Evolutionary conservation across 2,797 vertebrate species (phyloP), one percentile per base, ranked within the genome.

Genomic region (Arctocebus calabarensis): DNA sequence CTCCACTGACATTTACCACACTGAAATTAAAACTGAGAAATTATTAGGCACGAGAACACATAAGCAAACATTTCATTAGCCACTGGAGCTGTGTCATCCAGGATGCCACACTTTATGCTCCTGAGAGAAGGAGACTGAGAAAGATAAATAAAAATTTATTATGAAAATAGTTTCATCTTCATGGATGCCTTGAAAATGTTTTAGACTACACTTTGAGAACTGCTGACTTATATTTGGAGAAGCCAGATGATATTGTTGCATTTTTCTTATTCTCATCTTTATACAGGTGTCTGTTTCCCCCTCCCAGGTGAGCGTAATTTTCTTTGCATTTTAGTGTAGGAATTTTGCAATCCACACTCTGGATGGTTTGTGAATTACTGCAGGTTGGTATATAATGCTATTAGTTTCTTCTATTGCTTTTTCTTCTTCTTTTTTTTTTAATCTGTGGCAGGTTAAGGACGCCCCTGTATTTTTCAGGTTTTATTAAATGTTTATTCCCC

Each of bases 251-350:
- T 48, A 92, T 23, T 29, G 88, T 71, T 70, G 29, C 61, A 74
- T n/a, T 90, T 94, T 74, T 79, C 32, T 89, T 61, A 84, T 64
- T 89, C 48, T 94, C 75, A 37, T 34, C 68, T 95, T 84, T 74
- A 71, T 90, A 34, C 9, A 19, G 55, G 59, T 34, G 32, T 79
- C 25, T 81, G 34, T 73, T 85, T 91, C 61, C 5, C 48, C 68
- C 81, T 34, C 27, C 20, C 16, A 48, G 17, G 62, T 34, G 57
- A 43, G 57, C 17, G 45, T 37, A 55, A 81, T 29, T 57, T 59
- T 78, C 37, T 82, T 64, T 83, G 23, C 17, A 70, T 84, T 91
- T 89, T 86, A 84, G 45, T 75, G 34, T 88, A 29, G 45, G 83
- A 90, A 88, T 73, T 40, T 74, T 57, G 57, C 88, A 40, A 87